Conservation (phyloP, 2,888 invertebrate genomes). For the Ophion ellenae region DNA sequence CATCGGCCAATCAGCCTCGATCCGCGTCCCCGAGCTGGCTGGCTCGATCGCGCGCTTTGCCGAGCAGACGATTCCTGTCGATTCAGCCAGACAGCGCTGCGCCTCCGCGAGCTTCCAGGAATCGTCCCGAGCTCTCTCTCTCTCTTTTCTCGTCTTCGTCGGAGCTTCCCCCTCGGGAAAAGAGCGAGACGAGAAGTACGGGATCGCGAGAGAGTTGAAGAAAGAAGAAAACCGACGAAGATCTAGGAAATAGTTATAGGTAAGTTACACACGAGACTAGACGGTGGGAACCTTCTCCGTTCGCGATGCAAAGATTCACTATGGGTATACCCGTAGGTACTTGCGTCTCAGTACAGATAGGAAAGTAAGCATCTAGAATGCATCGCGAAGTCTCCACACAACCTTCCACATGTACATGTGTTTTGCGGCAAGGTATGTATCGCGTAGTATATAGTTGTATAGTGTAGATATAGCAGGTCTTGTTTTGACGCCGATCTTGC, state of each 20-base stretch:
- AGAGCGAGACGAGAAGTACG: conserved; percentile 60
- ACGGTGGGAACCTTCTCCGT: conserved; percentile 81
- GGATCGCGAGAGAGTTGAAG: conserved; percentile 49
- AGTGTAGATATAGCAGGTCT: conserved; percentile 72
- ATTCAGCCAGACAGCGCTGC: conserved; percentile 80
- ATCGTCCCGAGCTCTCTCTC: conserved; percentile 67
- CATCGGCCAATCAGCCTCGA: conserved; percentile 49
- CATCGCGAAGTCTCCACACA: conserved; percentile 63
- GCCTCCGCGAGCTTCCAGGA: conserved; percentile 79
- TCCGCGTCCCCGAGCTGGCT: conserved; percentile 63
- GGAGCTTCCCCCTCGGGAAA: conserved; percentile 68
- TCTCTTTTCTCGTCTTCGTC: not conserved
- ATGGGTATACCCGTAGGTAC: conserved; percentile 68
- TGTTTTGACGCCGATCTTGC: conserved; percentile 80
- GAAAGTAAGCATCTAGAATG: conserved; percentile 65
- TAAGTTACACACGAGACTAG: conserved; percentile 75
- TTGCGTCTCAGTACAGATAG: conserved; percentile 33
- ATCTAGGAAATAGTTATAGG: conserved; percentile 63
- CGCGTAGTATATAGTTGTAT: conserved; percentile 5
- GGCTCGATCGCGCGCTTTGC: conserved; percentile 29
- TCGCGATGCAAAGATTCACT: conserved; percentile 51
- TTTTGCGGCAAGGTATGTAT: conserved; percentile 11
- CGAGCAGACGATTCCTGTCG: conserved; percentile 72
- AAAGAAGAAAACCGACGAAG: conserved; percentile 62
- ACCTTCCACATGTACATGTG: conserved; percentile 18